A percentile compares a stretch with the other conserved stretches of the same genome.
These are phyloP conservation scores for Agrotis ipsilon DNA, from an alignment of 2,888 invertebrate species.

Conservation along the genomic window DNA sequence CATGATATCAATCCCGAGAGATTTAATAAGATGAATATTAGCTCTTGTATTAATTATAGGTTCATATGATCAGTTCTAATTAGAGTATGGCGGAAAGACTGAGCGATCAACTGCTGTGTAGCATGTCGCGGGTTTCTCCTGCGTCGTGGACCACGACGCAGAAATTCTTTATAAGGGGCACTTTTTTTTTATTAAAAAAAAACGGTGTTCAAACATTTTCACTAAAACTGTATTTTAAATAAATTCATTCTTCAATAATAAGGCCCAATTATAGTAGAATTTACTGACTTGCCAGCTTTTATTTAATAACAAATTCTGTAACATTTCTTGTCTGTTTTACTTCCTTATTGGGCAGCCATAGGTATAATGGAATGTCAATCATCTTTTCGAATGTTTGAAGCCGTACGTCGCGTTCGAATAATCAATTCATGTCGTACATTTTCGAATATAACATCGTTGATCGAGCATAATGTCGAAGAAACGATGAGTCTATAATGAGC, in stretches of 20 bases:
- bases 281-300: neutral
- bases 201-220: too few species aligned
- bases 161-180: too few species aligned
- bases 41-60: neutral
- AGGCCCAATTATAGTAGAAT: neutral
- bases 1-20: neutral
- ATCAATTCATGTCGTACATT: constrained; percentile 26
- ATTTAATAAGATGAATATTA: neutral
- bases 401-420: constrained; percentile 1
- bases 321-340: neutral
- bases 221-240: neutral
- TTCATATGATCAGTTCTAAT: neutral
- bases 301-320: constrained; percentile 7
- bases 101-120: too few species aligned
- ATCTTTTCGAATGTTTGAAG: constrained; percentile 37
- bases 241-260: neutral
- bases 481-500: neutral
- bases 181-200: too few species aligned
- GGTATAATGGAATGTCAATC: constrained; percentile 42
- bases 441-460: constrained; percentile 10
- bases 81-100: neutral
- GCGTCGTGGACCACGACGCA: too few species aligned
- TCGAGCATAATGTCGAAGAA: constrained; percentile 5
- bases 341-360: constrained; percentile 2
- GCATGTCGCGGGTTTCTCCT: too few species aligned